Conservation (phyloP, 2,888 invertebrate species). For the Eristalinus sepulchralis region DNA sequence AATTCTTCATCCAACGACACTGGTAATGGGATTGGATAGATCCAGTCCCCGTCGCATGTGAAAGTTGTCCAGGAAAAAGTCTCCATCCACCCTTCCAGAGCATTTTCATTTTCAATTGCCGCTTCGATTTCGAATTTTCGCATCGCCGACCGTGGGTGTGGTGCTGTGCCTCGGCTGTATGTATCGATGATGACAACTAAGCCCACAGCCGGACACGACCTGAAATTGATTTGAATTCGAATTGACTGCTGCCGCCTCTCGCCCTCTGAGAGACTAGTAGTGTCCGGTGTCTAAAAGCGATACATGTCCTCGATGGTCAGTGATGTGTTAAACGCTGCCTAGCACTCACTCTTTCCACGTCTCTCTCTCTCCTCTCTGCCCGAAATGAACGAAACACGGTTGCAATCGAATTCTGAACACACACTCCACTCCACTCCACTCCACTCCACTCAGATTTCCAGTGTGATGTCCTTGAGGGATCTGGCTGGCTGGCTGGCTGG, state of each 20-base stretch:
- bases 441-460: neutral
- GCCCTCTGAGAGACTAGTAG: too few relatives aligned
- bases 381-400: neutral
- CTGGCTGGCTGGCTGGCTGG: too few relatives aligned
- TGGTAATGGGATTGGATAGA: neutral
- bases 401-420: neutral
- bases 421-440: neutral
- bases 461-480: neutral
- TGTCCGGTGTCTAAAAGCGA: slow-evolving; percentile 1
- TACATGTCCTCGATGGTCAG: slow-evolving; percentile 38
- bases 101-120: slow-evolving; percentile 36
- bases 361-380: neutral
- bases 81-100: slow-evolving; percentile 22
- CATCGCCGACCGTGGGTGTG: neutral
- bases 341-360: neutral
- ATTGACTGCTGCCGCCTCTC: slow-evolving; percentile 11
- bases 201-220: slow-evolving; percentile 45
- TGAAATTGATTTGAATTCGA: slow-evolving; percentile 67
- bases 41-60: too few relatives aligned
- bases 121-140: neutral
- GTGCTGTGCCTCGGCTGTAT: neutral
- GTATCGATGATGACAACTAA: slow-evolving; percentile 23
- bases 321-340: slow-evolving; percentile 35
- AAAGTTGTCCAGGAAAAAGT: too few relatives aligned
- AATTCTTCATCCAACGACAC: neutral